Base-by-base conservation (phyloP, 2,797 vertebrate species). In the Mus spretus region DNA sequence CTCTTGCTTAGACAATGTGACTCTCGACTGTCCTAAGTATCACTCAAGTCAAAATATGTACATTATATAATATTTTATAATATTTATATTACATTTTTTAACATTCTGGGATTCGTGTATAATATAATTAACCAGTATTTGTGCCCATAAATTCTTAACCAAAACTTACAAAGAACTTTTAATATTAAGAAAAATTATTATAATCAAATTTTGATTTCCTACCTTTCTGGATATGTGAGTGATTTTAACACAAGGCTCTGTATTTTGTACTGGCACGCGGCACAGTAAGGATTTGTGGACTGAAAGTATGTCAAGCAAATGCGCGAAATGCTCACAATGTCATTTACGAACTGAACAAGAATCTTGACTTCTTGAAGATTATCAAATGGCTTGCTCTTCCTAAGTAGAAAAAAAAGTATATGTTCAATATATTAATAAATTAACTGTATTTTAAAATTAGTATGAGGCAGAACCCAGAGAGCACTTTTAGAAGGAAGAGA, bases 161-260 rank as follows among this genome's bases (percentile, higher is more conserved):
- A 91, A 83, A 79, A 84, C 6, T 63, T 72, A 93, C 1, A 87
- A 22, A 80, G 0, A 1, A 82, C 81, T 93, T 94, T 92, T 20
- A 89, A 37, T 0, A 77, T 74, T 37, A 53, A 37, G 11, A 95
- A 70, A 0, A 22, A 31, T 82, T 19, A 55, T 65, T 82, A 7
- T 40, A 82, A 83, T 84, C 1, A 82, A 74, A 34, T 55, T 88
- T 24, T 59, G 3, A 59, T 84, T 65, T 95, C 98, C 98, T 97
- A 99, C 99, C 98, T 98, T 94, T 98, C 89, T 82, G 98, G 97
- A 55, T 98, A 67, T 65, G 98, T 98, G 59, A 99, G 95, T 24
- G 98, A 98, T 96, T 97, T 98, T 94, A 99, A 96, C 84, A 94
- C 97, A 96, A 99, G 98, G 94, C 98, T 95, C 3, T 98, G 97